Conservation (phyloP, 2,888 invertebrate species). For the Pristionchus entomophagus region DNA sequence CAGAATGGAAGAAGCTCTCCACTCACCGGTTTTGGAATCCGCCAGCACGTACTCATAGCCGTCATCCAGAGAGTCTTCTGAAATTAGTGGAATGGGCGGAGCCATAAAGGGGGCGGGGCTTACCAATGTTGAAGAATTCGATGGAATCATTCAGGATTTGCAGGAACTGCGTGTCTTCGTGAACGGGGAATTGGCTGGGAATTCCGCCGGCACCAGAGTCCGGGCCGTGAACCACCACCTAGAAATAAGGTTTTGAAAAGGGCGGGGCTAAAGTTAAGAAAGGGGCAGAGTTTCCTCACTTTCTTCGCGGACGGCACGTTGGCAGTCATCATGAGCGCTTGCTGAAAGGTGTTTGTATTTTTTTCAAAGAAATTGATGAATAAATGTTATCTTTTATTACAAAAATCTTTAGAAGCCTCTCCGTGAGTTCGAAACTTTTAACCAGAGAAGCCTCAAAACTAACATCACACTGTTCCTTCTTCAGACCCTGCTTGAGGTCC, state of each 20-base stretch:
- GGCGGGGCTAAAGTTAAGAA: neutral
- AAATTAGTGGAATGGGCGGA: neutral
- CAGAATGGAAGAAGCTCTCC: too few relatives aligned
- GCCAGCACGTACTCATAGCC: constrained; percentile 94
- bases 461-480: constrained; percentile 98
- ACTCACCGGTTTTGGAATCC: constrained; percentile 95
- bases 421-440: too few relatives aligned
- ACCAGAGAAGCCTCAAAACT: too few relatives aligned
- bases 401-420: too few relatives aligned
- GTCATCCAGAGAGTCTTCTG: constrained; percentile 81
- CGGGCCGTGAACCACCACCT: constrained; percentile 72
- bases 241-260: neutral
- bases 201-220: constrained; percentile 91
- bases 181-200: constrained; percentile 97
- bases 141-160: constrained; percentile 91
- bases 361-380: neutral
- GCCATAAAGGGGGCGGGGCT: neutral
- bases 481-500: constrained; percentile 96
- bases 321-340: constrained; percentile 95
- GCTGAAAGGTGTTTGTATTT: constrained; percentile 74
- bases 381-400: neutral
- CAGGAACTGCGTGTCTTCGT: constrained; percentile 79
- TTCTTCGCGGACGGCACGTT: constrained; percentile 99
- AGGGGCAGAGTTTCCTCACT: constrained; percentile 76
- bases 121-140: constrained; percentile 93